Base-by-base conservation (phyloP, 2,888 invertebrate genomes). In the Noctua janthina region DNA sequence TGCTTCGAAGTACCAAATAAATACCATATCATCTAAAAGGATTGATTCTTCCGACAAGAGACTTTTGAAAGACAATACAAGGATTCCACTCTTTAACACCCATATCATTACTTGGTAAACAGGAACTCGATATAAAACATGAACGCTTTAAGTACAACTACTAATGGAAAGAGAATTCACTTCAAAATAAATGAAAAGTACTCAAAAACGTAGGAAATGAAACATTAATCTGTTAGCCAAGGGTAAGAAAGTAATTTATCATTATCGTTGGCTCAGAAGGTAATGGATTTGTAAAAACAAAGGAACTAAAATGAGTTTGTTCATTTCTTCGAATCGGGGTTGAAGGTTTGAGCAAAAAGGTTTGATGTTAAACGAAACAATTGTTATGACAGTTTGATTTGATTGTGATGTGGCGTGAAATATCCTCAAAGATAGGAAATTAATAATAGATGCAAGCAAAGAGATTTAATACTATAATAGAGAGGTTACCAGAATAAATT, bases 181-280 rank as follows among this genome's bases (percentile, higher is more conserved):
- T 70, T 74, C 17, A 78, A 78, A 82, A 76, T 85, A 79, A 89
- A 87, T 85, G 69, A 77, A 81, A 75, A 62, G 11, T 69, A 68
- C 76, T 78, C 43, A 79, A 85, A 87, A 87, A 82, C 82, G 70
- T 75, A 81, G 76, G 80, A 76, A 85, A 77, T 70, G 35, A 73
- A 83, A 69, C 72, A 81, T 84, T 71, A 87, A 84, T 83, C 62
- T 81, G 70, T 49, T 70, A 71, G 15, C n/a, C 79, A 76, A 85
- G 88, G 83, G n/a, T 72, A 78, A 59, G 72, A 73, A 73, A 35
- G 76, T 70, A 81, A 89, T 88, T 87, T 72, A 89, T 88, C 88
- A 89, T 85, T 71, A 86, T 76, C 62, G 66, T 39, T 64, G 69
- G 35, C 75, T 29, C 64, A 17, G 15, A 54, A 83, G n/a, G 71